Percentiles rank a stretch among this genome's conserved stretches.
phyloP scores from a whole-genome alignment of 92 coral and sea anemone genomes.

The Epizoanthus stellaris region DNA sequence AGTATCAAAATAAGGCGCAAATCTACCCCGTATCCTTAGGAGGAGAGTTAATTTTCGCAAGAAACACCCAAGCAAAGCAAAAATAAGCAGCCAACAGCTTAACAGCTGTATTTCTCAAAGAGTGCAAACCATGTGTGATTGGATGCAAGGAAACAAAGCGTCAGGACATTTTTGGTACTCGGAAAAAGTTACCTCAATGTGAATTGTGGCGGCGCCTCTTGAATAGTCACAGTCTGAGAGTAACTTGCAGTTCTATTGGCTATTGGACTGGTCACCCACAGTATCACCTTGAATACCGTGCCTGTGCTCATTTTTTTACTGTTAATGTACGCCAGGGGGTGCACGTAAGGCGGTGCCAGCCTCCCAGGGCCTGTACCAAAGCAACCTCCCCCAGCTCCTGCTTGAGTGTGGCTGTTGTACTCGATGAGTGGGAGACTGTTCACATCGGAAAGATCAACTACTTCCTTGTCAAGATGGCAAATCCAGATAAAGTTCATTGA shows the following conservation, averaged over 20 bases:
- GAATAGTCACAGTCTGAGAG: background rate
- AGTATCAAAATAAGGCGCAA: no score
- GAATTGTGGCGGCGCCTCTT: background rate
- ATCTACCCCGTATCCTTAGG: no score
- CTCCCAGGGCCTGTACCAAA: conserved; percentile 29
- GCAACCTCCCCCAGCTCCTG: background rate
- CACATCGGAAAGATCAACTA: background rate
- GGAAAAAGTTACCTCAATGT: conserved; percentile 5
- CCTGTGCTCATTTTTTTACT: background rate
- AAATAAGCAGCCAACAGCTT: no score
- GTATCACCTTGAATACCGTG: background rate
- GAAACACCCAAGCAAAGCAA: no score
- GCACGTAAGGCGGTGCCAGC: background rate
- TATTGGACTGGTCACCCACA: background rate
- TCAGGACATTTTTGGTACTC: no score
- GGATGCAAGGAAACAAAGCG: background rate
- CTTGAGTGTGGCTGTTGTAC: background rate
- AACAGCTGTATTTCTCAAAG: background rate
- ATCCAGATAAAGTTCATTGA: conserved; percentile 25
- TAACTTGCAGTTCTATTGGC: background rate
- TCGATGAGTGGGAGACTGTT: background rate
- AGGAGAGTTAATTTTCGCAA: no score
- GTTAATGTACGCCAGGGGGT: conserved; percentile 11
- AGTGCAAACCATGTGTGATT: background rate
- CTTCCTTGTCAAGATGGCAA: background rate